These are phyloP conservation scores for Andrena hattorfiana DNA, from an alignment of 2,888 invertebrate species.

Conservation along the genomic window DNA sequence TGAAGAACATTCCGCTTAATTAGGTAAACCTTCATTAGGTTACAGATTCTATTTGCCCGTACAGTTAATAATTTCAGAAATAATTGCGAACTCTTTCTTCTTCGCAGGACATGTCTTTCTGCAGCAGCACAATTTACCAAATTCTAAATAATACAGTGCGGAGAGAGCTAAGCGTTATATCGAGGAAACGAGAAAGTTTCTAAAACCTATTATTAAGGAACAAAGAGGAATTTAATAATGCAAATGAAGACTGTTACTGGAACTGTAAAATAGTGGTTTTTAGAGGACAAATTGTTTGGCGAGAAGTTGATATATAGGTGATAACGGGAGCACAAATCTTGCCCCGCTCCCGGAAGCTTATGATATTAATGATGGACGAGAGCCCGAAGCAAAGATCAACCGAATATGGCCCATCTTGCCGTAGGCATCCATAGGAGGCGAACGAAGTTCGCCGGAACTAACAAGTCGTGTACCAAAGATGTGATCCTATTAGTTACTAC, in stretches of 20 bases:
- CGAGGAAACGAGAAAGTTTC: conserved; percentile 38
- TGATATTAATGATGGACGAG: conserved; percentile 50
- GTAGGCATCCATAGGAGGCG: conserved; percentile 51
- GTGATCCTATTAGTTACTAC: conserved; percentile 70
- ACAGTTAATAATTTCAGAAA: background rate
- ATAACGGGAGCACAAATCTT: conserved; percentile 53
- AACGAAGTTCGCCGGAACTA: conserved; percentile 53
- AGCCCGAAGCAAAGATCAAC: conserved; percentile 42
- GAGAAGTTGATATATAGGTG: conserved; percentile 48
- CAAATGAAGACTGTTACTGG: conserved; percentile 70
- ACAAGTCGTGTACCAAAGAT: conserved; percentile 72
- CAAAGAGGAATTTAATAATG: conserved; percentile 65
- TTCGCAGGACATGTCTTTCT: conserved; percentile 39
- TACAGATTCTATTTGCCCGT: background rate
- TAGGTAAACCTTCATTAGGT: conserved; percentile 33
- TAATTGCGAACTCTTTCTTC: background rate
- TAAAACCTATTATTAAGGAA: conserved; percentile 56
- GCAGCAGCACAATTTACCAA: conserved; percentile 52
- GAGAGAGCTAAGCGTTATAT: conserved; percentile 33
- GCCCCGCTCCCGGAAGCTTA: conserved; percentile 50
- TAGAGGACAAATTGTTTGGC: conserved; percentile 61
- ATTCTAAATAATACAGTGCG: conserved; percentile 52
- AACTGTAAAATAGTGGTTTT: conserved; percentile 67
- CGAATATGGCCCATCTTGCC: conserved; percentile 66
- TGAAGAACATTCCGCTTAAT: conserved; percentile 46